Percentiles rank a stretch among this genome's conserved stretches.
phyloP scores from a whole-genome alignment of 2,888 invertebrate species.

The Caradrina clavipalpis region DNA sequence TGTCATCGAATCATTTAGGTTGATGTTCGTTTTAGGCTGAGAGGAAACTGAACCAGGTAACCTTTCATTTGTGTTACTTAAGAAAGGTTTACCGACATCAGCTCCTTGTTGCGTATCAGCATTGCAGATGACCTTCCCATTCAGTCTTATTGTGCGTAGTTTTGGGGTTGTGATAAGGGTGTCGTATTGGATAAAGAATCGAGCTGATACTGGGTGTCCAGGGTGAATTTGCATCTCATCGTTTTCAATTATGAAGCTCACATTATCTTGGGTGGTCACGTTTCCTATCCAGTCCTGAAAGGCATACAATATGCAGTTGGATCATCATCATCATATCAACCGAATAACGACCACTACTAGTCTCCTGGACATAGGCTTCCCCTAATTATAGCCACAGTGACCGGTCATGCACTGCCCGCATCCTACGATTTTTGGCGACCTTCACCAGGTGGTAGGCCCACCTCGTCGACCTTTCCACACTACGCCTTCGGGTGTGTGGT shows the following conservation, averaged over 20 bases:
- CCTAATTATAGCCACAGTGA: too few relatives aligned
- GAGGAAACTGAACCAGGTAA: not conserved
- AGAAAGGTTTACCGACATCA: not conserved
- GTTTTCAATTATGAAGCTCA: constrained; percentile 89
- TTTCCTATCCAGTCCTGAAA: constrained; percentile 91
- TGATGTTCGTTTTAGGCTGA: not conserved
- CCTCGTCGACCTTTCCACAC: too few relatives aligned
- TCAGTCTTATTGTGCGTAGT: not conserved
- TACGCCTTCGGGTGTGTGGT: too few relatives aligned
- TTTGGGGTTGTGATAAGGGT: not conserved
- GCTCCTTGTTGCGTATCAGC: not conserved
- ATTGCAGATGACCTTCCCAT: constrained; percentile 3
- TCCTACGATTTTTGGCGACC: too few relatives aligned
- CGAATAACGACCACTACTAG: too few relatives aligned
- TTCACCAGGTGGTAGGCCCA: too few relatives aligned
- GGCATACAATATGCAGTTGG: not conserved
- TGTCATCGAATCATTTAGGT: not conserved
- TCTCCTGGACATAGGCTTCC: too few relatives aligned
- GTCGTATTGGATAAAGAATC: not conserved
- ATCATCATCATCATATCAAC: too few relatives aligned
- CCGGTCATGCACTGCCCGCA: too few relatives aligned
- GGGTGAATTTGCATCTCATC: not conserved
- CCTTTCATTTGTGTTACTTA: not conserved
- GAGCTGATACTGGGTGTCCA: not conserved
- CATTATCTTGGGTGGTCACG: constrained; percentile 90